These are phyloP conservation scores for Agrotis ipsilon DNA, from an alignment of 2,888 invertebrate species.

Conservation along the genomic window DNA sequence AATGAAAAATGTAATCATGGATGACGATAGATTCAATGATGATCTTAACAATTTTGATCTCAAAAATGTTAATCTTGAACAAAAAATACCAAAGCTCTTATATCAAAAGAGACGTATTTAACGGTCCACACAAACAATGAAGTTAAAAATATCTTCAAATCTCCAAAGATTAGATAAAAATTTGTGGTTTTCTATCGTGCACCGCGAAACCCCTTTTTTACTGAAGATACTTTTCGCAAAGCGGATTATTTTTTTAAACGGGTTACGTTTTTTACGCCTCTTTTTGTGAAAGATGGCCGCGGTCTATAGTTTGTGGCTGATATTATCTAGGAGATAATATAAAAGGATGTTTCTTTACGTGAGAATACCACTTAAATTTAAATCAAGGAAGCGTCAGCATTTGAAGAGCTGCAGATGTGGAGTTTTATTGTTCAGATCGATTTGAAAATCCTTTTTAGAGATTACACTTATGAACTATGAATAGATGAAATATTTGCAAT, in stretches of 20 bases:
- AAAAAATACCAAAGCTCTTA: conserved; percentile 7
- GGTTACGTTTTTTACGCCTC: conserved; percentile 78
- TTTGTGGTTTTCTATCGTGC: conserved; percentile 78
- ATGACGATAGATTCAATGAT: background rate
- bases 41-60: background rate
- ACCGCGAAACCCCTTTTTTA: conserved; percentile 82
- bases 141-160: conserved; percentile 68
- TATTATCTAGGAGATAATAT: conserved; percentile 64
- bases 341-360: conserved; percentile 47
- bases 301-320: conserved; percentile 57
- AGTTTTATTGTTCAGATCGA: conserved; percentile 34
- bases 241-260: conserved; percentile 87
- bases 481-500: conserved; percentile 22
- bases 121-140: conserved; percentile 64
- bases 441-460: conserved; percentile 2
- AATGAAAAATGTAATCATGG: background rate
- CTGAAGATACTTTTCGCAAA: conserved; percentile 80
- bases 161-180: conserved; percentile 79
- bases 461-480: background rate
- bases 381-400: conserved; percentile 58
- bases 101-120: conserved; percentile 45
- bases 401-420: conserved; percentile 68
- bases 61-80: conserved; percentile 4
- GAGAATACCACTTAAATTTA: conserved; percentile 57
- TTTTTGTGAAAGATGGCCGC: conserved; percentile 67